A percentile compares a stretch with the other conserved stretches of the same genome.
Conservation (phyloP, 2,797 vertebrate genomes). For the Enteromius trimaculatus region DNA sequence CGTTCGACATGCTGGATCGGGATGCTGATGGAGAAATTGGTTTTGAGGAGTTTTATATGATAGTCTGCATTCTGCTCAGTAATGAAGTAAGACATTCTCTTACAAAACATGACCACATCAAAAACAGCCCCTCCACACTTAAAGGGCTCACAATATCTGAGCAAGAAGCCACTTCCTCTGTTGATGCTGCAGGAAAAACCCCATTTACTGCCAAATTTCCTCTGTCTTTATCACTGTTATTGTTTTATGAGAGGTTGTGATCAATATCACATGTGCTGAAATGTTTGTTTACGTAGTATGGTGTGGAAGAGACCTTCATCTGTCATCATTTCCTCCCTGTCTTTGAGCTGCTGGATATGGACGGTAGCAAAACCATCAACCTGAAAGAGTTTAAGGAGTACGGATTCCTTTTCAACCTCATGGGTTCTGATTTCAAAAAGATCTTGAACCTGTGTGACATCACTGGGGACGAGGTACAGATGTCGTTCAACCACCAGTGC, state of each 20-base stretch:
- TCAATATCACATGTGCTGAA: not conserved
- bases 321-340: constrained; percentile 60
- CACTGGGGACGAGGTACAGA: constrained; percentile 61
- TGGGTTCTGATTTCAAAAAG: constrained; percentile 57
- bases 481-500: not conserved
- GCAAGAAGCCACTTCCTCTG: constrained; percentile 20
- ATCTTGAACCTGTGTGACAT: constrained; percentile 66
- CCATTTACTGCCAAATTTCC: constrained; percentile 8
- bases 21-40: constrained; percentile 64
- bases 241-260: not conserved
- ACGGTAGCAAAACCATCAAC: constrained; percentile 43
- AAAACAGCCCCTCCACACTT: not conserved
- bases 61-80: constrained; percentile 65
- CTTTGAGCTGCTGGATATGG: constrained; percentile 66
- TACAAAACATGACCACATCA: constrained; percentile 30
- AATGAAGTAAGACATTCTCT: constrained; percentile 55
- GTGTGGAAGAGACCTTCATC: constrained; percentile 66
- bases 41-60: constrained; percentile 67
- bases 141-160: constrained; percentile 1
- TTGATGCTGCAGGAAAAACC: constrained; percentile 18
- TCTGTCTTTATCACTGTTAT: constrained; percentile 3
- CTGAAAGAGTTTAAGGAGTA: constrained; percentile 51
- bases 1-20: constrained; percentile 68
- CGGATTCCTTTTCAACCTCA: constrained; percentile 72
- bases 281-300: constrained; percentile 52